phyloP scores from a whole-genome alignment of 2,797 vertebrate species.

The Tokudaia muenninki region DNA sequence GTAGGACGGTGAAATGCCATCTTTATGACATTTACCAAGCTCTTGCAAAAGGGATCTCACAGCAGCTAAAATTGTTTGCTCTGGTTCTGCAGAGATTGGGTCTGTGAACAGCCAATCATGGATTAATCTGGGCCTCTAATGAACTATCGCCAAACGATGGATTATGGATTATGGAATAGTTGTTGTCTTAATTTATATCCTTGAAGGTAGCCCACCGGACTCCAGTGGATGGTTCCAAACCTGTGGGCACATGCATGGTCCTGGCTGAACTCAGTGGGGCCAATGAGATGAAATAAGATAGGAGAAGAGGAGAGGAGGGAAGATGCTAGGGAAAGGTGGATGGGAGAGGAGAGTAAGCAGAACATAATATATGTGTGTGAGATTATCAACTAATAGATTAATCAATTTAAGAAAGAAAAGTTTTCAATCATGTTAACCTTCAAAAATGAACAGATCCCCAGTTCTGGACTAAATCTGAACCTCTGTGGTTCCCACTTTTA shows the following conservation, averaged over 20 bases:
- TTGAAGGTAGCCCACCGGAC: not conserved
- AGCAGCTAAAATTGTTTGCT: not conserved
- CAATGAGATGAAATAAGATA: not conserved
- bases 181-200: not conserved
- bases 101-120: not conserved
- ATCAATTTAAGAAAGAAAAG: not conserved
- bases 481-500: not conserved
- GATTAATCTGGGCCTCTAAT: not conserved
- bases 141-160: not conserved
- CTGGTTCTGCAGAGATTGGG: not conserved
- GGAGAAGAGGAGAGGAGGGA: not conserved
- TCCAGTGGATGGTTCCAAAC: not conserved
- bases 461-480: constrained; percentile 1
- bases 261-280: not conserved
- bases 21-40: not conserved
- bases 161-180: not conserved
- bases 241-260: not conserved
- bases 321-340: not conserved
- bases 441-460: not conserved
- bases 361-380: not conserved
- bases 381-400: not conserved
- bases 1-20: not conserved
- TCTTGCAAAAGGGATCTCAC: not conserved
- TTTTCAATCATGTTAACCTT: not conserved
- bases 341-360: not conserved